These are phyloP conservation scores for Wasmannia auropunctata DNA, from an alignment of 1,140 invertebrate genomes.

Conservation along the genomic window DNA sequence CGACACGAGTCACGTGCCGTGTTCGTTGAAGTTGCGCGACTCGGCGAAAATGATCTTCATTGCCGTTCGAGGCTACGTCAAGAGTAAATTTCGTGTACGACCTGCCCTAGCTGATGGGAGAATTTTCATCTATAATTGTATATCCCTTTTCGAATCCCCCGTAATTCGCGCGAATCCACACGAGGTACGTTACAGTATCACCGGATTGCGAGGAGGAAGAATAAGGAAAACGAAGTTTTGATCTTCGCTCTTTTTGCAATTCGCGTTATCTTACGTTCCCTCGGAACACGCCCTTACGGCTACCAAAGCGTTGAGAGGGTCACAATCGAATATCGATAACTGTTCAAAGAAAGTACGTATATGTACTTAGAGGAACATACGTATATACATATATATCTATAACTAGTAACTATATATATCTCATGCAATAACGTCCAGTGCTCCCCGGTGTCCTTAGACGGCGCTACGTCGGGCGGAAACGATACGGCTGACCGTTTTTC, in stretches of 20 bases:
- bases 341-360: constrained; percentile 30
- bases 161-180: neutral
- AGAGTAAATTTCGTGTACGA: constrained; percentile 4
- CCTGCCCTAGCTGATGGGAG: neutral
- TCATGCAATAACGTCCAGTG: constrained; percentile 46
- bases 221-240: neutral
- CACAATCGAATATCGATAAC: constrained; percentile 59
- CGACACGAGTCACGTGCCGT: constrained; percentile 41
- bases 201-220: neutral
- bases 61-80: neutral
- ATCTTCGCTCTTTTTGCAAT: constrained; percentile 13
- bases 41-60: constrained; percentile 40
- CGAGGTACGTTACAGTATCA: too few relatives aligned
- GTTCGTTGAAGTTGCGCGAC: constrained; percentile 39
- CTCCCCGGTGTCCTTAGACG: constrained; percentile 69
- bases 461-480: constrained; percentile 23
- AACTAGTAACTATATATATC: constrained; percentile 43
- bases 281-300: constrained; percentile 27
- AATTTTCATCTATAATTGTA: constrained; percentile 13
- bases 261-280: constrained; percentile 31
- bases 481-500: constrained; percentile 67
- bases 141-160: neutral
- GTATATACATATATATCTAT: neutral
- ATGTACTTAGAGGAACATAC: neutral
- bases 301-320: constrained; percentile 15